Conservation (phyloP, 2,113 vertebrate genomes). For the Podarcis cretensis region DNA sequence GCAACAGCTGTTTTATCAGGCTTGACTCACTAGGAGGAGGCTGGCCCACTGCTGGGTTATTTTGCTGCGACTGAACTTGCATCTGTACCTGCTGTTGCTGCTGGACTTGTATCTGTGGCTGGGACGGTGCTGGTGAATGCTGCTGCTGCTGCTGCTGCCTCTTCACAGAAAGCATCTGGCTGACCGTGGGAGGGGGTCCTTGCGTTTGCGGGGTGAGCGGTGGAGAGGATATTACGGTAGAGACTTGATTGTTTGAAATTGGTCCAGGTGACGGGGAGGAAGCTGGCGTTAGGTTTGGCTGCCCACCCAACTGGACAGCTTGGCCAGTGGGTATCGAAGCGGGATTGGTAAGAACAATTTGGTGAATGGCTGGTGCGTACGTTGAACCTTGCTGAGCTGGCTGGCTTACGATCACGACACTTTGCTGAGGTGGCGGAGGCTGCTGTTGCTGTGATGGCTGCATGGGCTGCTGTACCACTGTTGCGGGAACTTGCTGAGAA, state of each 20-base stretch:
- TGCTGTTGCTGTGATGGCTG: slow-evolving; percentile 76
- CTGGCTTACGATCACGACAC: slow-evolving; percentile 93
- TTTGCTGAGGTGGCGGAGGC: slow-evolving; percentile 84
- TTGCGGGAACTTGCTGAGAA: slow-evolving; percentile 81
- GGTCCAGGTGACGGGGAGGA: slow-evolving; percentile 83
- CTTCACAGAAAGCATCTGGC: slow-evolving; percentile 94
- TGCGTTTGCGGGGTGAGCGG: slow-evolving; percentile 83
- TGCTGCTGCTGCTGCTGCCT: slow-evolving; percentile 88
- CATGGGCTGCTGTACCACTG: slow-evolving; percentile 78
- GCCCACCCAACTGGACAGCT: slow-evolving; percentile 90
- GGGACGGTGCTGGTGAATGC: slow-evolving; percentile 78
- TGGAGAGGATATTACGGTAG: slow-evolving; percentile 79
- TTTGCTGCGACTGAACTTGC: slow-evolving; percentile 81
- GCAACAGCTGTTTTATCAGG: slow-evolving; percentile 98
- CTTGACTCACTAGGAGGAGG: slow-evolving; percentile 95
- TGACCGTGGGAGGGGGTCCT: slow-evolving; percentile 88
- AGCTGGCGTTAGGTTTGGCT: slow-evolving; percentile 83
- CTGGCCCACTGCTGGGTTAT: slow-evolving; percentile 78
- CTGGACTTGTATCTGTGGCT: slow-evolving; percentile 81
- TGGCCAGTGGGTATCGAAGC: slow-evolving; percentile 85
- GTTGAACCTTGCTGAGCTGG: slow-evolving; percentile 89
- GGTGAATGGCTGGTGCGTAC: slow-evolving; percentile 95
- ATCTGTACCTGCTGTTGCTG: slow-evolving; percentile 78
- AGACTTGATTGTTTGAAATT: slow-evolving; percentile 77
- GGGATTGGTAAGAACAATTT: slow-evolving; percentile 96